phyloP scores from a whole-genome alignment of 1,140 invertebrate genomes.

The Danaus melanippus region DNA sequence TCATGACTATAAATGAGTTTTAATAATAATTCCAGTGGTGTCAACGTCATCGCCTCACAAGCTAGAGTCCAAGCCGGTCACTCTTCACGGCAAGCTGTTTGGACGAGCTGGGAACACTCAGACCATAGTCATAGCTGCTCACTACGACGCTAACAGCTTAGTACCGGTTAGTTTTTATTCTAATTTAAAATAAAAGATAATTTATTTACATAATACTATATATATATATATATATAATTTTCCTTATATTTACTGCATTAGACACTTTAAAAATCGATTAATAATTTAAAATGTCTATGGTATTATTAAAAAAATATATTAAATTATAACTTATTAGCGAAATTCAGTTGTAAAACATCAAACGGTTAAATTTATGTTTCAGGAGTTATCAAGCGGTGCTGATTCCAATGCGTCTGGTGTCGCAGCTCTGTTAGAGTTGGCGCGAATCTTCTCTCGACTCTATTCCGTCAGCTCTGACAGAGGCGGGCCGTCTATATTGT shows the following conservation, averaged over 20 bases:
- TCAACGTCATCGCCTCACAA: constrained; percentile 80
- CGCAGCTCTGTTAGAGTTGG: constrained; percentile 89
- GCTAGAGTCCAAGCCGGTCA: constrained; percentile 86
- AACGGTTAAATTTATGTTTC: too few species aligned
- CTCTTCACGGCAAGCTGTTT: constrained; percentile 88
- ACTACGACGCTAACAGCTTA: constrained; percentile 92
- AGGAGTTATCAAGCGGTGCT: constrained; percentile 86
- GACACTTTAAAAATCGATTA: too few species aligned
- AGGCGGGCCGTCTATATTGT: constrained; percentile 90
- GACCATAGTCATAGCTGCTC: constrained; percentile 90
- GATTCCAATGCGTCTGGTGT: constrained; percentile 97
- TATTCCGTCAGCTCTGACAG: constrained; percentile 86
- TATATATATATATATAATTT: too few species aligned
- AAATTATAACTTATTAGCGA: too few species aligned
- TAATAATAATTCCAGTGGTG: constrained; percentile 41
- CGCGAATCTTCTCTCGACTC: constrained; percentile 91
- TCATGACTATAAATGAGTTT: too few species aligned
- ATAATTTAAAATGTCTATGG: constrained; percentile 2
- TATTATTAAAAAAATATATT: too few species aligned
- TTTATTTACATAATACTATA: too few species aligned
- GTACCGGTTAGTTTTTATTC: constrained; percentile 79
- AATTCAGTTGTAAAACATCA: too few species aligned
- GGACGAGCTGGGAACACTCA: constrained; percentile 80
- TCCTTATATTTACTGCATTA: not conserved
- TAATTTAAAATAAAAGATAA: too few species aligned